phyloP scores from a whole-genome alignment of 2,113 vertebrate species.

The Actinemys pallida region DNA sequence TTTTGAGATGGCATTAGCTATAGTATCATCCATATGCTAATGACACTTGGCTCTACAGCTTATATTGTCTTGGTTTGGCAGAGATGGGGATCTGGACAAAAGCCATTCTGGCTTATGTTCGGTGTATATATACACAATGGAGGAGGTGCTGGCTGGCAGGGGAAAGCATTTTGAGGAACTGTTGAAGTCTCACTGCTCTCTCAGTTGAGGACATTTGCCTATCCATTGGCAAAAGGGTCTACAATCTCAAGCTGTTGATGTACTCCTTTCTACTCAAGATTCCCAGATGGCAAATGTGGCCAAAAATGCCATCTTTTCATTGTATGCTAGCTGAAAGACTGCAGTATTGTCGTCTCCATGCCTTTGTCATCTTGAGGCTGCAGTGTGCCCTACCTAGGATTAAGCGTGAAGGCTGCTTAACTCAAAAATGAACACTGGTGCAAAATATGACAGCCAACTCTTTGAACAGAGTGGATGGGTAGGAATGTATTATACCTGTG shows the following conservation, averaged over 20 bases:
- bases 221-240: background rate
- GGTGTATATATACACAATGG: background rate
- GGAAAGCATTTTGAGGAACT: background rate
- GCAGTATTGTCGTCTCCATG: background rate
- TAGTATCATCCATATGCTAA: background rate
- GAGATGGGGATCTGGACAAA: background rate
- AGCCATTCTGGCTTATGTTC: fast-evolving
- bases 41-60: background rate
- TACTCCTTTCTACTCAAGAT: background rate
- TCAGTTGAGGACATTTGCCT: background rate
- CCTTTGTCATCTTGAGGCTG: fast-evolving
- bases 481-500: background rate
- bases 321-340: background rate
- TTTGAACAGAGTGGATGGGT: background rate
- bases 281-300: background rate
- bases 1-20: background rate
- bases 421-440: background rate
- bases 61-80: background rate
- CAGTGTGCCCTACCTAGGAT: background rate
- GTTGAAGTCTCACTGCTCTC: background rate
- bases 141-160: background rate
- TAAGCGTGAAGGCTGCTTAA: background rate
- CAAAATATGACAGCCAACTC: background rate
- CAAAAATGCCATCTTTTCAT: background rate
- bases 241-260: background rate